phyloP scores from a whole-genome alignment of 2,113 vertebrate genomes.

The Pangasianodon hypophthalmus region DNA sequence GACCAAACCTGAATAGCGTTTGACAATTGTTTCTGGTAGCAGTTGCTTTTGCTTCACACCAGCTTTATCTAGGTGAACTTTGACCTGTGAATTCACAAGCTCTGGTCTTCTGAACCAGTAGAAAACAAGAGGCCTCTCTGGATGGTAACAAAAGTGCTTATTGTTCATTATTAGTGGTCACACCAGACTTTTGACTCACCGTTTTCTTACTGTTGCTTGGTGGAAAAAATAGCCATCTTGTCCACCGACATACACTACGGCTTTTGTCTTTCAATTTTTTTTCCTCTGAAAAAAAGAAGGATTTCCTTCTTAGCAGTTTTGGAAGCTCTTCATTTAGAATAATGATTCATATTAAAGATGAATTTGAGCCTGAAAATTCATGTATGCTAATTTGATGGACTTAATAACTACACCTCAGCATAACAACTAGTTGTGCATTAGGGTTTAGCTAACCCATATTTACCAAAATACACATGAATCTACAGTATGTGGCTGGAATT shows the following conservation, averaged over 20 bases:
- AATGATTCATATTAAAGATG: background rate
- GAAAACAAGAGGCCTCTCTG: background rate
- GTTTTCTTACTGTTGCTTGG: background rate
- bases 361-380: background rate
- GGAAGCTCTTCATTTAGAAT: background rate
- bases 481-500: background rate
- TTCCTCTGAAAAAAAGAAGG: too few relatives aligned
- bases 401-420: background rate
- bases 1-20: background rate
- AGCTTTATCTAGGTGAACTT: background rate
- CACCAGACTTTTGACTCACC: background rate
- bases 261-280: background rate
- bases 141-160: background rate
- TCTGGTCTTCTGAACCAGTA: background rate
- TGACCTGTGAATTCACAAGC: background rate
- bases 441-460: background rate
- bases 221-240: background rate
- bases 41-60: background rate
- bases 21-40: background rate
- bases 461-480: background rate
- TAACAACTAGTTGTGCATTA: background rate
- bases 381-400: conserved; percentile 3
- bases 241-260: background rate
- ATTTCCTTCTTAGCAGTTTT: background rate
- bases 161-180: background rate